Conservation (phyloP, 1,140 invertebrate species). For the Drosophila equinoxialis region DNA sequence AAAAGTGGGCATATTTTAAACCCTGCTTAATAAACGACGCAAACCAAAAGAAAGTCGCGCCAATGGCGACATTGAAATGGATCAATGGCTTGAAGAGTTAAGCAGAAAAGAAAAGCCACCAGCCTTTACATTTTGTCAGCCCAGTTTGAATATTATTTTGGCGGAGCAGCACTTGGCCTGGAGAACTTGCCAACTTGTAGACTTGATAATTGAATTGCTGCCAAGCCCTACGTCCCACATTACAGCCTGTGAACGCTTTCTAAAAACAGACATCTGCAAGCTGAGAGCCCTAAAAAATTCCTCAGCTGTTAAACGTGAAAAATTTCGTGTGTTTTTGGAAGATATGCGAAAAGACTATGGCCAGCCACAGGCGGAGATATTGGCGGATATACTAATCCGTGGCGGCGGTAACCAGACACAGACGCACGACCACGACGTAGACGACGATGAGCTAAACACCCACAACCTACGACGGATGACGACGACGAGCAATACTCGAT, state of each 20-base stretch:
- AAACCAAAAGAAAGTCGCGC: slow-evolving; percentile 29
- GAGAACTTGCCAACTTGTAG: too few relatives aligned
- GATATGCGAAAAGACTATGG: slow-evolving; percentile 94
- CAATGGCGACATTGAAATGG: too few relatives aligned
- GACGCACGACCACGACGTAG: too few relatives aligned
- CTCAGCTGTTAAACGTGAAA: slow-evolving; percentile 88
- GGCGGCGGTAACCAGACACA: too few relatives aligned
- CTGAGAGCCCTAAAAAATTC: slow-evolving; percentile 87
- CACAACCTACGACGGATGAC: too few relatives aligned
- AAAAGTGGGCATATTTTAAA: slow-evolving; percentile 53
- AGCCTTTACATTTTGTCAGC: slow-evolving; percentile 38
- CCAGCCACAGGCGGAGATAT: slow-evolving; percentile 92
- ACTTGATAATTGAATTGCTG: too few relatives aligned
- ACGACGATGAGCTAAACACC: too few relatives aligned
- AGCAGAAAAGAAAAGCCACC: slow-evolving; percentile 29
- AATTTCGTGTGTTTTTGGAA: slow-evolving; percentile 89
- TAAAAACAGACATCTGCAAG: slow-evolving; percentile 86
- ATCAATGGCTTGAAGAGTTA: slow-evolving; percentile 50
- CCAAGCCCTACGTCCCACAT: too few relatives aligned
- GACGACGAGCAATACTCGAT: too few relatives aligned
- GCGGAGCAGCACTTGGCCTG: too few relatives aligned
- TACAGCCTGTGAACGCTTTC: too few relatives aligned
- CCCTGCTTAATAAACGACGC: background rate
- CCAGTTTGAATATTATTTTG: background rate
- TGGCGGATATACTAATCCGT: slow-evolving; percentile 85